Evolutionary conservation across 2,888 invertebrate genomes (phyloP).

Genomic region (Lathronympha strigana): DNA sequence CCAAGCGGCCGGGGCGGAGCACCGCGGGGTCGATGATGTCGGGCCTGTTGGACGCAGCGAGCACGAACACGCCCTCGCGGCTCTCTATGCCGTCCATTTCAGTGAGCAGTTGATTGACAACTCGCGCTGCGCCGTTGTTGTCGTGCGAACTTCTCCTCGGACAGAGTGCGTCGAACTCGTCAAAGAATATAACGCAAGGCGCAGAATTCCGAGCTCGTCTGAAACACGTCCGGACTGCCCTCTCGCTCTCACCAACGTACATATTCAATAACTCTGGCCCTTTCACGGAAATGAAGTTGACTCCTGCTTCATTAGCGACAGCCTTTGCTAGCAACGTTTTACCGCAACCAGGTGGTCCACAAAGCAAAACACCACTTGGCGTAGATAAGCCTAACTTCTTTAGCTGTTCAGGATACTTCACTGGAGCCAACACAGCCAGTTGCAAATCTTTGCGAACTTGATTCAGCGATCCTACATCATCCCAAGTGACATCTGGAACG

Average conservation of each 20-base stretch:
- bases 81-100: constrained; percentile 99
- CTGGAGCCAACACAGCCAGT: constrained; percentile 95
- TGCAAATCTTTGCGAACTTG: constrained; percentile 95
- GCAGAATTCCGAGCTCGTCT: constrained; percentile 96
- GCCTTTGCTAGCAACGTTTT: constrained; percentile 99
- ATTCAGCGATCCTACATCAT: constrained; percentile 96
- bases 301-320: constrained; percentile 98
- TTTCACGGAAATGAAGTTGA: constrained; percentile 99
- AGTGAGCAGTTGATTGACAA: constrained; percentile 98
- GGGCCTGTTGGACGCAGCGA: constrained; percentile 98
- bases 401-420: constrained; percentile 93
- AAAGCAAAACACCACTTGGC: constrained; percentile 95
- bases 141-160: constrained; percentile 92
- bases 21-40: constrained; percentile 99
- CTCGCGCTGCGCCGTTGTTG: constrained; percentile 90
- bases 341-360: constrained; percentile 98
- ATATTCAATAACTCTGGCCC: constrained; percentile 99
- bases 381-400: constrained; percentile 90
- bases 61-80: constrained; percentile 95
- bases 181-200: constrained; percentile 99
- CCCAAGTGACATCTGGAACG: constrained; percentile 98
- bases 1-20: constrained; percentile 93
- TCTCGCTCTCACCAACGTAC: constrained; percentile 99
- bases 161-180: constrained; percentile 98
- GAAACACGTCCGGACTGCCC: constrained; percentile 98